phyloP scores from a whole-genome alignment of 2,888 invertebrate genomes.

The Mellilla xanthometata region DNA sequence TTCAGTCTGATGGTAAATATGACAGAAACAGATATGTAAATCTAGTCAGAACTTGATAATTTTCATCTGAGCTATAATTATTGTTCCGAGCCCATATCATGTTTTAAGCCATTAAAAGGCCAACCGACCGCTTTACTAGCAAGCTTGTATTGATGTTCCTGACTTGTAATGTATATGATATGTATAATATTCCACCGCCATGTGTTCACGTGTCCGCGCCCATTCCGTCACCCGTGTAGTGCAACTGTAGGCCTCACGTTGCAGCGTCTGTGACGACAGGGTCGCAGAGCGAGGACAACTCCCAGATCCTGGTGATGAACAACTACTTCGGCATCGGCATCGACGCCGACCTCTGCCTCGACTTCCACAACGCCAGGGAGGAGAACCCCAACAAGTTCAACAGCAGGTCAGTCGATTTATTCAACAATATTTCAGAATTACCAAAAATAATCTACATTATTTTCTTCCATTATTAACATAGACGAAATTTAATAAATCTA shows the following conservation, averaged over 20 bases:
- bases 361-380: constrained; percentile 99
- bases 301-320: constrained; percentile 99
- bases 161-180: neutral
- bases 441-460: no score
- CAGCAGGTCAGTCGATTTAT: constrained; percentile 90
- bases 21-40: no score
- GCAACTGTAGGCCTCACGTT: constrained; percentile 46
- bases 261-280: constrained; percentile 84
- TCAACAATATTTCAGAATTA: no score
- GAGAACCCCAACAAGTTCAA: constrained; percentile 99
- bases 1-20: no score
- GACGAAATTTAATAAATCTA: no score
- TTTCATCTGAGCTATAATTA: no score
- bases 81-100: no score
- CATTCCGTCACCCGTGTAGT: constrained; percentile 28
- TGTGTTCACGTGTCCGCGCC: constrained; percentile 13
- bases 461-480: no score
- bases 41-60: no score
- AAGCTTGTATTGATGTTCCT: no score
- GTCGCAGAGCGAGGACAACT: constrained; percentile 98
- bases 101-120: no score
- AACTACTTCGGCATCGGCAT: constrained; percentile 99
- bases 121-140: no score
- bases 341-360: constrained; percentile 99
- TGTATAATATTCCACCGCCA: constrained; percentile 20